Evolutionary conservation across 2,113 vertebrate species (phyloP).

Genomic region (Rhinopithecus roxellana): DNA sequence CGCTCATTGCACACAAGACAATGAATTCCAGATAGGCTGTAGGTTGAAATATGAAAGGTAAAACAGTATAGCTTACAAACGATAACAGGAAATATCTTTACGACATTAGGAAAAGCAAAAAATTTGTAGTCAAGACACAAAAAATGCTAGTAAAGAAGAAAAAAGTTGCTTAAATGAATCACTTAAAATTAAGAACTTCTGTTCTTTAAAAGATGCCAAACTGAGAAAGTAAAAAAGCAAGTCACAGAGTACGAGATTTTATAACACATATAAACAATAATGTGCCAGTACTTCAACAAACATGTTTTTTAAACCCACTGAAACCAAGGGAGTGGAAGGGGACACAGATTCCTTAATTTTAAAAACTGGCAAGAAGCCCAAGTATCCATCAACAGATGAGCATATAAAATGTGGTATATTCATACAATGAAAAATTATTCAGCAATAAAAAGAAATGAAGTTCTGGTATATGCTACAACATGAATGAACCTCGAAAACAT

Average conservation of each 20-base stretch:
- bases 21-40: neutral
- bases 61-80: neutral
- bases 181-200: neutral
- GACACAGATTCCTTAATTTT: neutral
- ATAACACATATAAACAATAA: neutral
- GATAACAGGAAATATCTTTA: neutral
- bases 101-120: neutral
- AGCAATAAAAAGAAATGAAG: neutral
- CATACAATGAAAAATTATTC: neutral
- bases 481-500: neutral
- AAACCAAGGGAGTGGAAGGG: neutral
- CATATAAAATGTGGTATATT: neutral
- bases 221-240: neutral
- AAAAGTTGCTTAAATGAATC: neutral
- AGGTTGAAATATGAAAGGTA: neutral
- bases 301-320: neutral
- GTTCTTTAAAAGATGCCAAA: neutral
- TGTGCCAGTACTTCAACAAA: neutral
- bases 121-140: neutral
- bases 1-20: neutral
- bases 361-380: neutral
- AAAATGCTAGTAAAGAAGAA: neutral
- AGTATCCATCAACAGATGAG: neutral
- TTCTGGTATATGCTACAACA: neutral
- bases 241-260: neutral